Base-by-base conservation (phyloP, 2,797 vertebrate species). In the Enteromius mattozi region DNA sequence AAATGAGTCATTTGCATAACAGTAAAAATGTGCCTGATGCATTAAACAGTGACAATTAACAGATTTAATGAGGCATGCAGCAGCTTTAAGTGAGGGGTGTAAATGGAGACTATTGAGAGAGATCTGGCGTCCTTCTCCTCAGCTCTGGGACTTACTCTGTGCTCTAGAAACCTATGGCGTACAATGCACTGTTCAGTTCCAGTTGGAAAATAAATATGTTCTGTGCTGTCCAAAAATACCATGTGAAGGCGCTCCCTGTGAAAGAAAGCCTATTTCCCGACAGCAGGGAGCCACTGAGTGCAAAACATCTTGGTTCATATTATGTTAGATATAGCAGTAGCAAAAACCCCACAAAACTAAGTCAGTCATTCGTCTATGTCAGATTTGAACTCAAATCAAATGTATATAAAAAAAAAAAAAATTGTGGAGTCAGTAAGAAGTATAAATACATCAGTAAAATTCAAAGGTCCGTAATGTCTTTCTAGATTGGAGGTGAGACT, bases 191-290 rank as follows among this genome's bases (percentile, higher is more conserved):
- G 81, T 90, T 88, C 84, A 90, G 27, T 88, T 88, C 72, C 84
- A 85, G 71, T 59, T 88, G 72, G 77, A 86, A 91, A 88, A 90
- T 87, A 90, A 88, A 89, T 85, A 90, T 80, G 76, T 87, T 72
- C 82, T 65, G 75, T 54, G 72, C 75, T 85, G 76, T 88, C 82
- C 86, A 86, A 86, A 89, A 90, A 82, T 82, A 87, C 69, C 69
- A 78, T 68, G 81, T 87, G 77, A 85, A 87, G 81, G 79, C 51
- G 66, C 77, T 74, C 49, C 82, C 77, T 88, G 83, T 87, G 82
- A 85, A 76, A 84, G 72, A 87, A 86, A 85, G 72, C 75, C 42
- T 54, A 74, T 87, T 83, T 82, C 49, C 49, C 40, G 71, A 78
- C 77, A 65, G 82, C 78, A 80, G 59, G 59, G 65, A 74, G 69